phyloP scores from a whole-genome alignment of 1,140 invertebrate species.

The Zeugodacus cucurbitae region DNA sequence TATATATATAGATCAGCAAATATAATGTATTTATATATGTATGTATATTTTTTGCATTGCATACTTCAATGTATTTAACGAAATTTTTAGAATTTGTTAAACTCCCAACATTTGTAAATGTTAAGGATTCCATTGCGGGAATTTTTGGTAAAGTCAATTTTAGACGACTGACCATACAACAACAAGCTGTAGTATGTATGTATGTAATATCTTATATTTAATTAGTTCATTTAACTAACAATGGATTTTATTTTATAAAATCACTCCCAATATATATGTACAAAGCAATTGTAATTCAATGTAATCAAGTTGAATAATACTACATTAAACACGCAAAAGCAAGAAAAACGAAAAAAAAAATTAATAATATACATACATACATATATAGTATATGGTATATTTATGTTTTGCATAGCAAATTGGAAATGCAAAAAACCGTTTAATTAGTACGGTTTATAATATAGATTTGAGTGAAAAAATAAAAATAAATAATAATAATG shows the following conservation, averaged over 20 bases:
- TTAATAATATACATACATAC: neutral
- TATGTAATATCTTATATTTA: conserved; percentile 19
- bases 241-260: conserved; percentile 15
- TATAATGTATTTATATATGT: neutral
- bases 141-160: neutral
- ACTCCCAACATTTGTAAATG: neutral
- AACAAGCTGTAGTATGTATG: neutral
- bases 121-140: neutral
- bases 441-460: neutral
- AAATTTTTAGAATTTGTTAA: conserved; percentile 4
- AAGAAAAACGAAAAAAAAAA: neutral
- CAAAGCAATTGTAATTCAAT: neutral
- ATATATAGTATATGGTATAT: neutral
- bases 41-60: neutral
- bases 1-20: neutral
- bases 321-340: neutral
- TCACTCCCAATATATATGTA: neutral
- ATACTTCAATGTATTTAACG: neutral
- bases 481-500: neutral
- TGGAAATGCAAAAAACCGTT: neutral
- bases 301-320: neutral
- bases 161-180: neutral
- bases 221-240: neutral
- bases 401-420: neutral
- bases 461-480: too few species aligned